phyloP scores from a whole-genome alignment of 2,113 vertebrate genomes.

The Proterorhinus semilunaris region DNA sequence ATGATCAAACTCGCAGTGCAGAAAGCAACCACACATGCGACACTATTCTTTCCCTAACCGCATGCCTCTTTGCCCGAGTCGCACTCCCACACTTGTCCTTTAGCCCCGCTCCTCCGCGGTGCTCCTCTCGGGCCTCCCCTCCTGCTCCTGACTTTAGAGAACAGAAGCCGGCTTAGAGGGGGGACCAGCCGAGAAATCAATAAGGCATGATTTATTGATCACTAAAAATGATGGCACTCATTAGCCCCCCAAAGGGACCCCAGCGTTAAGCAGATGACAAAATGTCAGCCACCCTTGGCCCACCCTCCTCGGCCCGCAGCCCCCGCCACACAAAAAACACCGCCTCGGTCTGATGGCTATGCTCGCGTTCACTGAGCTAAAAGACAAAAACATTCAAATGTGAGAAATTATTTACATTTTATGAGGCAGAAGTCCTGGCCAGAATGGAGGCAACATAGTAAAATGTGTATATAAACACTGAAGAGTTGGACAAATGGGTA shows the following conservation, averaged over 20 bases:
- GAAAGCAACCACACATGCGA: no score
- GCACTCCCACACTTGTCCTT: not conserved
- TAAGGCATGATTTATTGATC: conserved; percentile 85
- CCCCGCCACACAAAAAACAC: conserved; percentile 1
- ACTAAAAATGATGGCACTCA: conserved; percentile 80
- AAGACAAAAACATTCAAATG: no score
- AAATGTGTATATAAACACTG: no score
- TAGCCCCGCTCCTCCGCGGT: not conserved
- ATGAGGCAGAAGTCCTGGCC: no score
- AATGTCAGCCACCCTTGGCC: conserved; percentile 72
- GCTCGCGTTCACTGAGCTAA: no score
- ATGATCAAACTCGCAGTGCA: no score
- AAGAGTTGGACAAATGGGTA: no score
- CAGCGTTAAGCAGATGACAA: conserved; percentile 79
- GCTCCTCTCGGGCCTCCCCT: conserved; percentile 5
- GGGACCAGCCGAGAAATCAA: conserved; percentile 72
- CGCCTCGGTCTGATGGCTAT: not conserved
- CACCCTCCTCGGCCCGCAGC: conserved; percentile 30
- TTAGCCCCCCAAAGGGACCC: conserved; percentile 80
- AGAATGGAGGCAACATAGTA: no score
- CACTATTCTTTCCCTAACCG: not conserved
- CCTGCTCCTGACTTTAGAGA: conserved; percentile 71
- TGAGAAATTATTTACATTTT: no score
- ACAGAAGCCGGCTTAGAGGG: conserved; percentile 73
- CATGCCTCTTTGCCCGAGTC: not conserved